A percentile compares a stretch with the other conserved stretches of the same genome.
Conservation (phyloP, 2,888 invertebrate genomes). For the Sphaerophoria taeniata region DNA sequence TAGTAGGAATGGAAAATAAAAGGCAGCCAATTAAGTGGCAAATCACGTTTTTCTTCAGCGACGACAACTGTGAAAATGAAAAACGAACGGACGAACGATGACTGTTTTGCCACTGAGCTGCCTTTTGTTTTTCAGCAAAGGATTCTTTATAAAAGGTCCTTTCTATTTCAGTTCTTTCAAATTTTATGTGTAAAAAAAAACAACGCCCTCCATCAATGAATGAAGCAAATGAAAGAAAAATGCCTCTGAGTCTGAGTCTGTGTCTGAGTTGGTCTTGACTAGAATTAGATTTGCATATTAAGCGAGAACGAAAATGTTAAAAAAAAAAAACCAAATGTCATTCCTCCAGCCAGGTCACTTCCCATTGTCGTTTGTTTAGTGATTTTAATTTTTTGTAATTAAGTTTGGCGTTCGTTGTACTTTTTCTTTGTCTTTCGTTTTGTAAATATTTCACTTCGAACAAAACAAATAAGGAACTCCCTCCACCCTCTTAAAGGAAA, state of each 20-base stretch:
- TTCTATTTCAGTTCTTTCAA: not conserved
- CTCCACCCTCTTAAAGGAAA: no score
- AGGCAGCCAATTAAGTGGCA: conserved; percentile 71
- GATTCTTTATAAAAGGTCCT: conserved; percentile 23
- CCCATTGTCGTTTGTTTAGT: conserved; percentile 59
- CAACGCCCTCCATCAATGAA: conserved; percentile 1
- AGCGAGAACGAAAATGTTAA: conserved; percentile 35
- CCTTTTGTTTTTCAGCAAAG: conserved; percentile 30
- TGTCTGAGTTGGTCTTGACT: conserved; percentile 26
- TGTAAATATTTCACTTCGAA: not conserved
- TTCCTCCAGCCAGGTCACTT: conserved; percentile 48
- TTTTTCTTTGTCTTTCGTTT: not conserved
- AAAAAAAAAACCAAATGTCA: conserved; percentile 2
- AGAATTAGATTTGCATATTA: conserved; percentile 66
- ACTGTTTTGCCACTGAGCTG: conserved; percentile 21
- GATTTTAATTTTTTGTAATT: conserved; percentile 72
- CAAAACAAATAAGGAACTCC: not conserved
- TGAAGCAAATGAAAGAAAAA: conserved; percentile 45
- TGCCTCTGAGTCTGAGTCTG: conserved; percentile 32
- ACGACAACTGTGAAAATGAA: conserved; percentile 9
- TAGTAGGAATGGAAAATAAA: conserved; percentile 57
- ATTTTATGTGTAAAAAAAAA: not conserved
- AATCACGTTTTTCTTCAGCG: conserved; percentile 64
- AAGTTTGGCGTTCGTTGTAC: conserved; percentile 33
- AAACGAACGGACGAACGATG: not conserved